phyloP scores from a whole-genome alignment of 2,113 vertebrate species.

The Dicrurus megarhynchus region DNA sequence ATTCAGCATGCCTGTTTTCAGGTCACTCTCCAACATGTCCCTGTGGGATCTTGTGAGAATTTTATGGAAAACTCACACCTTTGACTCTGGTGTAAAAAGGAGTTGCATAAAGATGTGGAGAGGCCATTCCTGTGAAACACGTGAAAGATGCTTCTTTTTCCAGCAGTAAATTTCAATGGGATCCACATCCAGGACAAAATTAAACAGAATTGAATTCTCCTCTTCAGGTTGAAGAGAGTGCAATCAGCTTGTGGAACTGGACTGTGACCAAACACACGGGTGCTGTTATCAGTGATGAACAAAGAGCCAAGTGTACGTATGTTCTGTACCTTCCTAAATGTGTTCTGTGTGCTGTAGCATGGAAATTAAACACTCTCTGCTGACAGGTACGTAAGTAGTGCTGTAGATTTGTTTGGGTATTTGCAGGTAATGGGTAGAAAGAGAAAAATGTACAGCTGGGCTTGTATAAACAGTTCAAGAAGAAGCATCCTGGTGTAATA shows the following conservation, averaged over 20 bases:
- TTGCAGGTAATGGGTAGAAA: not conserved
- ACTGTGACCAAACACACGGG: constrained; percentile 74
- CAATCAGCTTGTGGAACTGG: constrained; percentile 92
- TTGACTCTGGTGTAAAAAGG: not conserved
- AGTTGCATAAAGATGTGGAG: not conserved
- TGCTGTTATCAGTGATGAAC: constrained; percentile 70
- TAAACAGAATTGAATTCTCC: not conserved
- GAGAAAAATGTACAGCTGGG: not conserved
- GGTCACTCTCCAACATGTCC: not conserved
- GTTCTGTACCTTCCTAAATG: not conserved
- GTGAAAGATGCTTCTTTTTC: not conserved
- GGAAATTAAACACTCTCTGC: not conserved
- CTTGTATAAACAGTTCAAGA: not conserved
- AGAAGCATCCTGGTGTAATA: not conserved
- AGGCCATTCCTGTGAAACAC: not conserved
- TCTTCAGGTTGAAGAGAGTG: constrained; percentile 83
- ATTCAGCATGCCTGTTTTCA: not conserved
- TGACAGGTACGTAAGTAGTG: not conserved
- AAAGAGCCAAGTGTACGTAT: constrained; percentile 82
- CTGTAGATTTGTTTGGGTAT: not conserved
- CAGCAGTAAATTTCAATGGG: not conserved
- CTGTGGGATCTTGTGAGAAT: not conserved
- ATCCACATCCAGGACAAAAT: not conserved
- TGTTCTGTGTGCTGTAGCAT: not conserved
- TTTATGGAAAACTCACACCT: not conserved